A percentile compares a stretch with the other conserved stretches of the same genome.
Evolutionary conservation across 2,113 vertebrate species (phyloP).

Genomic region (Nyctibius bracteatus): DNA sequence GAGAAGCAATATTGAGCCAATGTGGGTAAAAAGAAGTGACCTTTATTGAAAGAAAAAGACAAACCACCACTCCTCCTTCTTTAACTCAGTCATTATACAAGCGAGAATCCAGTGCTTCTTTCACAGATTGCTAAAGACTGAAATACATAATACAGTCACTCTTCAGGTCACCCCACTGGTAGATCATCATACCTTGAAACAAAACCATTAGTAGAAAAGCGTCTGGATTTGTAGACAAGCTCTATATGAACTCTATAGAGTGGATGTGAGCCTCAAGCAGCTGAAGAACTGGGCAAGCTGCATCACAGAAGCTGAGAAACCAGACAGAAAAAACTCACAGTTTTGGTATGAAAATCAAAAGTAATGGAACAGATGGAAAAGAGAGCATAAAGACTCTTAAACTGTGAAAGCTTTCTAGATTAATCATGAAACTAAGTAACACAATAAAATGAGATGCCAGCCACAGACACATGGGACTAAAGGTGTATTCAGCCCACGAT

Average conservation of each 20-base stretch:
- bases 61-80: not conserved
- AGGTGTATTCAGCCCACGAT: not conserved
- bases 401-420: not conserved
- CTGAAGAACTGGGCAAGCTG: not conserved
- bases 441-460: not conserved
- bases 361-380: not conserved
- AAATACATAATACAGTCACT: not conserved
- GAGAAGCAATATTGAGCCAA: not conserved
- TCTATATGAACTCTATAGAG: not conserved
- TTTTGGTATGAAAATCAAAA: not conserved
- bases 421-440: not conserved
- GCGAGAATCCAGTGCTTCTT: not conserved
- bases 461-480: not conserved
- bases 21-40: not conserved
- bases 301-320: not conserved
- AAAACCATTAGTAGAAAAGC: not conserved
- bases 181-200: not conserved
- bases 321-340: fast-evolving
- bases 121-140: not conserved
- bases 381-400: not conserved
- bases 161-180: not conserved
- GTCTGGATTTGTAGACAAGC: not conserved
- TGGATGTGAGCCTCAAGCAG: not conserved
- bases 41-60: not conserved
- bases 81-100: not conserved